These are phyloP conservation scores for Calyptommatus sinebrachiatus DNA, from an alignment of 2,113 vertebrate genomes.

Conservation along the genomic window DNA sequence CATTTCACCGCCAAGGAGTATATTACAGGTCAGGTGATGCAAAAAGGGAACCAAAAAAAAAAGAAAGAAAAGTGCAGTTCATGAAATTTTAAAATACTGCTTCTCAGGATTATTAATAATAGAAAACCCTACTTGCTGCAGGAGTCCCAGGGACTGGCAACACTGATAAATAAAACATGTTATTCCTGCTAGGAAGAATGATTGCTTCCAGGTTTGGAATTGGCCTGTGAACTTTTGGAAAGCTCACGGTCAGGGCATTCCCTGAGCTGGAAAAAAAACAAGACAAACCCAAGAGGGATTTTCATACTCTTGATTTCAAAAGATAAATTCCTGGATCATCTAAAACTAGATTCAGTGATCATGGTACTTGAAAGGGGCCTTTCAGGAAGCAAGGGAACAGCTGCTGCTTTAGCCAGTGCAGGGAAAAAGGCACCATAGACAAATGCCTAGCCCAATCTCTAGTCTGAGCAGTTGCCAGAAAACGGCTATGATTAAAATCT, in stretches of 20 bases:
- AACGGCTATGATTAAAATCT: no score
- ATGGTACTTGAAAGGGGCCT: not conserved
- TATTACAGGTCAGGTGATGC: conserved; percentile 64
- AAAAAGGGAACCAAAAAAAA: no score
- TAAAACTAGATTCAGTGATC: not conserved
- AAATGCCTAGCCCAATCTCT: no score
- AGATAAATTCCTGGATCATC: not conserved
- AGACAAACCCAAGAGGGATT: not conserved
- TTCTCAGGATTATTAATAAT: conserved; percentile 75
- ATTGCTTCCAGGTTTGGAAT: conserved; percentile 48
- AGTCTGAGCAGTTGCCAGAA: no score
- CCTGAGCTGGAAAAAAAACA: not conserved
- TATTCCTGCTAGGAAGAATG: conserved; percentile 53
- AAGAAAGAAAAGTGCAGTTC: conserved; percentile 55
- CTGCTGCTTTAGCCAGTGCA: no score
- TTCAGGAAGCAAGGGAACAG: no score
- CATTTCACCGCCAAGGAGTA: conserved; percentile 51
- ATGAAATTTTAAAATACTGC: conserved; percentile 78
- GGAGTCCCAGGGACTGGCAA: conserved; percentile 60
- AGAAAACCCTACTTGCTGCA: conserved; percentile 56
- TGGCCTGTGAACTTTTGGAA: conserved; percentile 37
- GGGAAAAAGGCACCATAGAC: no score
- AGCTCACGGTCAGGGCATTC: conserved; percentile 27
- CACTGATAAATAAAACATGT: conserved; percentile 60
- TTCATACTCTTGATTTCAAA: not conserved